Conservation (phyloP, 2,797 vertebrate genomes). For the Sebastes melanostomus region DNA sequence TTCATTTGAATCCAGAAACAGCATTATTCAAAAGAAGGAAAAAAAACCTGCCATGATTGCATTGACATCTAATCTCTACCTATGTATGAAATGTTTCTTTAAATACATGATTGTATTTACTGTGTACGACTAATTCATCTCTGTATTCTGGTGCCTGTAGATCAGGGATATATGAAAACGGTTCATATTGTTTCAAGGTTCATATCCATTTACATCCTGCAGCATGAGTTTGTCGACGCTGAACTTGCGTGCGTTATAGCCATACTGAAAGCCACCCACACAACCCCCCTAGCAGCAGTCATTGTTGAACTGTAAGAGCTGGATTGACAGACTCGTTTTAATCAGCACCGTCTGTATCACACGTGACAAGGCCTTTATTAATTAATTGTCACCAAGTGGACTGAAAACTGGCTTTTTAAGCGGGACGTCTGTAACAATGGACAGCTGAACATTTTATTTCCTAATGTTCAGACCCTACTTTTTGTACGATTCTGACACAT, state of each 20-base stretch:
- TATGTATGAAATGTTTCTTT: slow-evolving; percentile 20
- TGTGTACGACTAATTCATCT: slow-evolving; percentile 13
- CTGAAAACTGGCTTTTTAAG: slow-evolving; percentile 57
- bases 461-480: slow-evolving; percentile 62
- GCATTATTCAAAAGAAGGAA: slow-evolving; percentile 8
- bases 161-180: slow-evolving; percentile 24
- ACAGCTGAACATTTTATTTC: slow-evolving; percentile 53
- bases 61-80: slow-evolving; percentile 11
- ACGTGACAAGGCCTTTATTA: slow-evolving; percentile 49
- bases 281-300: not conserved
- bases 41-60: slow-evolving; percentile 46
- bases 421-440: slow-evolving; percentile 41
- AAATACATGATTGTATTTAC: slow-evolving; percentile 48
- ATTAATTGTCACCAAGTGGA: slow-evolving; percentile 53
- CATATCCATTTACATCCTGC: not conserved
- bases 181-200: not conserved
- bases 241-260: slow-evolving; percentile 33
- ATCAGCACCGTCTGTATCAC: slow-evolving; percentile 35
- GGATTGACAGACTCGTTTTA: slow-evolving; percentile 25
- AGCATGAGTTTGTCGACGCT: slow-evolving; percentile 27
- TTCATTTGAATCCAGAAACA: not conserved
- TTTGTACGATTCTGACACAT: slow-evolving; percentile 72
- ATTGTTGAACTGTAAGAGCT: not conserved
- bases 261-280: slow-evolving; percentile 2
- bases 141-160: slow-evolving; percentile 47